These are phyloP conservation scores for Buteo buteo DNA, from an alignment of 2,113 vertebrate genomes.

Conservation along the genomic window DNA sequence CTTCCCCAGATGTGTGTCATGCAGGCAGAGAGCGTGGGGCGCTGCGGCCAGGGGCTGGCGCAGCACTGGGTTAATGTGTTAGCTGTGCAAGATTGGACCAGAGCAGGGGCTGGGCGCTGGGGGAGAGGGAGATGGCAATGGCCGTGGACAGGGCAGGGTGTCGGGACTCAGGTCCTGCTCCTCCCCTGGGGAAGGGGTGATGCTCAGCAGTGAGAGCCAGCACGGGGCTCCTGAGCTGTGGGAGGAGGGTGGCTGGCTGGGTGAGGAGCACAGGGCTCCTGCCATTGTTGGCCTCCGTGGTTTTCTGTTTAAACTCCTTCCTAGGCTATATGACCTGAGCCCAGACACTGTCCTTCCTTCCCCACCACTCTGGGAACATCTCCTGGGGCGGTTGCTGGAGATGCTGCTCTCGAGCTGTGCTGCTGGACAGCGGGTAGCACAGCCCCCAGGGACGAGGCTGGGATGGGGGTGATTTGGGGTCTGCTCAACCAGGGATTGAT, in stretches of 20 bases:
- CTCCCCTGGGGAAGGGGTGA: neutral
- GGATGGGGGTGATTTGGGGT: neutral
- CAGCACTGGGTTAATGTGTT: conserved; percentile 52
- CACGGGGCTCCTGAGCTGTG: accelerated
- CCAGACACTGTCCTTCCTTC: neutral
- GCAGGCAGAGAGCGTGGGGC: neutral
- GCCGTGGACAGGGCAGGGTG: neutral
- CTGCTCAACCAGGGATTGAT: neutral
- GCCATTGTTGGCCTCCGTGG: accelerated
- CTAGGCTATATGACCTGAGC: neutral
- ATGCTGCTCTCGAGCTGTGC: neutral
- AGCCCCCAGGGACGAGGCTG: neutral
- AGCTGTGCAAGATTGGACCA: neutral
- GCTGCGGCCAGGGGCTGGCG: neutral
- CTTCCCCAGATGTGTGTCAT: conserved; percentile 45
- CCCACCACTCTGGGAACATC: accelerated
- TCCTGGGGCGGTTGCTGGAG: neutral
- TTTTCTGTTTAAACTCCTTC: neutral
- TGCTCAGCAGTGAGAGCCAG: neutral
- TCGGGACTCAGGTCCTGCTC: neutral
- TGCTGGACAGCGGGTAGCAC: accelerated
- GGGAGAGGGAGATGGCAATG: neutral
- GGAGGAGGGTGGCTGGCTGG: neutral
- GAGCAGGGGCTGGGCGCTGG: neutral
- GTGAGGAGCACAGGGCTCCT: neutral